These are phyloP conservation scores for Lordiphosa clarofinis DNA, from an alignment of 1,140 invertebrate genomes.

Conservation along the genomic window DNA sequence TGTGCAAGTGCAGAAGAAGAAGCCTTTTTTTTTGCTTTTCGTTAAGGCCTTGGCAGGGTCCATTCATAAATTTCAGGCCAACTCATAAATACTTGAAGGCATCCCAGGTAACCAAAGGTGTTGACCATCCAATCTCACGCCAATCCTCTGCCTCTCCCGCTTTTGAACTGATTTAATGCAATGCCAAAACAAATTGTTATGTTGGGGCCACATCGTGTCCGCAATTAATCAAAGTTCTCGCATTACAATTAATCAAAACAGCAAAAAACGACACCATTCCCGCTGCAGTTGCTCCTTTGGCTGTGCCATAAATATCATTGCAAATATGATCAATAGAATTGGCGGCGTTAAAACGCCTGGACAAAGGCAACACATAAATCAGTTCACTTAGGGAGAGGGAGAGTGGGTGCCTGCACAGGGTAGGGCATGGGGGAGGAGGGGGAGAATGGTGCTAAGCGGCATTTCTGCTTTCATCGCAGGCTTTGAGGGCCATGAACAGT, in stretches of 20 bases:
- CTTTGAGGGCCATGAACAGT: slow-evolving; percentile 72
- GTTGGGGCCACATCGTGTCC: slow-evolving; percentile 47
- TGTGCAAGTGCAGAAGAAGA: slow-evolving; percentile 3
- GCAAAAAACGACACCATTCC: background rate
- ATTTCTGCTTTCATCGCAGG: slow-evolving; percentile 59
- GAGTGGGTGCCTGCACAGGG: slow-evolving; percentile 38
- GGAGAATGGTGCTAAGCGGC: slow-evolving; percentile 30
- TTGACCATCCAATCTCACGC: slow-evolving; percentile 67
- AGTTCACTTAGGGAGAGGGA: slow-evolving; percentile 7
- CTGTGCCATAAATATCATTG: slow-evolving; percentile 54
- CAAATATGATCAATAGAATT: slow-evolving; percentile 56
- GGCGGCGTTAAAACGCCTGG: slow-evolving; percentile 67
- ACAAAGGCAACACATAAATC: slow-evolving; percentile 41
- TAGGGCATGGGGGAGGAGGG: background rate
- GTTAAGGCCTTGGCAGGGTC: slow-evolving; percentile 33
- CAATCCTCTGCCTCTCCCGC: slow-evolving; percentile 3
- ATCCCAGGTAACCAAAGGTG: slow-evolving; percentile 35
- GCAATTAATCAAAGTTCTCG: slow-evolving; percentile 75
- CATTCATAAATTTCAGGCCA: slow-evolving; percentile 63
- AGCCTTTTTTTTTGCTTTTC: slow-evolving; percentile 1
- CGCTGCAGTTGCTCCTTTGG: slow-evolving; percentile 2
- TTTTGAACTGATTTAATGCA: slow-evolving; percentile 61
- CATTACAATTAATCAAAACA: slow-evolving; percentile 72
- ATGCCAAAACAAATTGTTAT: slow-evolving; percentile 76
- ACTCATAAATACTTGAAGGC: slow-evolving; percentile 46